A percentile compares a stretch with the other conserved stretches of the same genome.
Evolutionary conservation across 2,888 invertebrate genomes (phyloP).

Genomic region (Nesidiocoris tenuis): DNA sequence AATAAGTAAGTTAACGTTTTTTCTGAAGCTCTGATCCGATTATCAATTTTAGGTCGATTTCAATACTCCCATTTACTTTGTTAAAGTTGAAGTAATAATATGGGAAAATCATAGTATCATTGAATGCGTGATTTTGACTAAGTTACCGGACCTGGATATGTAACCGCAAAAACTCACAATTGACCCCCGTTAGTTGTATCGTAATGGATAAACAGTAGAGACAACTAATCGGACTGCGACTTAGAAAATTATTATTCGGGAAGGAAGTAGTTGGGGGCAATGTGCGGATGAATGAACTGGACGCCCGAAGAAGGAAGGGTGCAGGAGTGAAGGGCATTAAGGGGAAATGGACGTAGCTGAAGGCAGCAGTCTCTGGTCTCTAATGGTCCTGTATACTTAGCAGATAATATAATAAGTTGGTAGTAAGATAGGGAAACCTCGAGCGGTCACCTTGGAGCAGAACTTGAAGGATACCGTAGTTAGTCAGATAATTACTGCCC

Average conservation of each 20-base stretch:
- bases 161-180: too few relatives aligned
- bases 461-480: slow-evolving; percentile 40
- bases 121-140: too few relatives aligned
- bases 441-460: slow-evolving; percentile 40
- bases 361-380: neutral
- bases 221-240: too few relatives aligned
- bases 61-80: too few relatives aligned
- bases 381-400: slow-evolving; percentile 40
- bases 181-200: too few relatives aligned
- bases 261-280: neutral
- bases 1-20: too few relatives aligned
- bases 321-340: neutral
- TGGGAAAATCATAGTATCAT: too few relatives aligned
- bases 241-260: neutral
- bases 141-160: too few relatives aligned
- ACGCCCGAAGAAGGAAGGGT: neutral
- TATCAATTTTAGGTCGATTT: too few relatives aligned
- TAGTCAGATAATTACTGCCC: slow-evolving; percentile 36
- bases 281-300: neutral
- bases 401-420: slow-evolving; percentile 42
- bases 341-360: neutral
- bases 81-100: too few relatives aligned
- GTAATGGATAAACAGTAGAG: too few relatives aligned
- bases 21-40: too few relatives aligned
- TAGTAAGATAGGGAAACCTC: slow-evolving; percentile 32